Evolutionary conservation across 2,113 vertebrate species (phyloP), one percentile per base, ranked within the genome.

Genomic region (Struthio camelus): DNA sequence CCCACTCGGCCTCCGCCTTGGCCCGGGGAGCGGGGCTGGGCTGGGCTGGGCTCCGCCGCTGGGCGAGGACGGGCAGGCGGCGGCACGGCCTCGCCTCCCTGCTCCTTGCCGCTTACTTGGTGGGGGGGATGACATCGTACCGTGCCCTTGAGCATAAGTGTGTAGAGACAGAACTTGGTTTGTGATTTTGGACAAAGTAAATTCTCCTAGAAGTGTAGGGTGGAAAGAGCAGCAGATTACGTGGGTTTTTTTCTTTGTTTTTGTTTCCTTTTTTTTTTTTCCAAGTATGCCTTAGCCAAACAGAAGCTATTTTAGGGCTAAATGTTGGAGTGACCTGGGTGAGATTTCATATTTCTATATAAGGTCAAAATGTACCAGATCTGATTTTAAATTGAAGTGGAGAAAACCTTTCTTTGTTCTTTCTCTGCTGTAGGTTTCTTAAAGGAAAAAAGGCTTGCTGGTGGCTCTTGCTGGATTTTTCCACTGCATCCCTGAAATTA

Each of bases 101-200:
- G 28, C 20, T 36, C 1, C 9, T 27, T 9, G 30, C 30, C 19
- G 30, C 32, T 34, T 59, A 6, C 30, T 56, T 10, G 30, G 14
- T n/a, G 15, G n/a, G 2, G 20, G 2, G 34, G 20, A 18, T 3
- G 38, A 11, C 6, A 1, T 8, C 3, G 16, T 7, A 24, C 9
- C 1, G 22, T 28, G 70, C 24, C 51, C 12, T 48, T 36, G 25
- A 17, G 50, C 73, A 0, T 4, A 1, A 6, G 27, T 14, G 8
- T 4, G 36, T 7, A 80, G 24, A 18, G 18, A 0, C 30, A 5
- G 44, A 2, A 0, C 6, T 6, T 5, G 5, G 5, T 1, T 2
- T 9, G 5, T 17, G 24, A 3, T 9, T 36, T 24, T 7, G 2
- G 10, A 6, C 44, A 44, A 44, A 70, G 27, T 56, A 50, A 25